These are phyloP conservation scores for Pseudotriccus pelzelni DNA, from an alignment of 2,797 vertebrate species.

Conservation along the genomic window DNA sequence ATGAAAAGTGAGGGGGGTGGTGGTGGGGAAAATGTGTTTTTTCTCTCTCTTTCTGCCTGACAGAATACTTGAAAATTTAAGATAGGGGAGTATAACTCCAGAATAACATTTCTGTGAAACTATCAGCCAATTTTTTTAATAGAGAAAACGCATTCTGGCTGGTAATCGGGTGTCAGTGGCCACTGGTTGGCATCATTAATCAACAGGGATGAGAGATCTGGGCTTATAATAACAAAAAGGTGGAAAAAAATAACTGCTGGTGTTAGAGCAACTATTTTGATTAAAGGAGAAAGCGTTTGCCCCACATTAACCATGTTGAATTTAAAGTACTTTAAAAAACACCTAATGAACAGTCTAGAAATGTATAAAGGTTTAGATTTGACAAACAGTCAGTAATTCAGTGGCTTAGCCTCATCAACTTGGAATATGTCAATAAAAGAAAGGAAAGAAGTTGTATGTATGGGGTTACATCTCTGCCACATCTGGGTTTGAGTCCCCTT, in stretches of 20 bases:
- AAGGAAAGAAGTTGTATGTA: background rate
- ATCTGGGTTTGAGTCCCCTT: background rate
- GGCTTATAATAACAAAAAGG: background rate
- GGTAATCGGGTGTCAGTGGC: background rate
- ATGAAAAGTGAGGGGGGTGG: background rate
- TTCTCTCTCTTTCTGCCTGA: constrained; percentile 11
- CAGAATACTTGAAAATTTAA: background rate
- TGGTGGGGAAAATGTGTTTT: background rate
- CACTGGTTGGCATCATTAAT: background rate
- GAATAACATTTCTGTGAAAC: constrained; percentile 2
- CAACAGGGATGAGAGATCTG: background rate
- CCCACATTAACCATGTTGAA: background rate
- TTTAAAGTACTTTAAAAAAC: background rate
- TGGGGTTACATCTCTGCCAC: background rate
- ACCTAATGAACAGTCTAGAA: background rate
- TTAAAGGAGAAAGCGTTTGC: background rate
- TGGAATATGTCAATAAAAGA: background rate
- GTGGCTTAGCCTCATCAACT: background rate
- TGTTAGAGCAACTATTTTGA: background rate
- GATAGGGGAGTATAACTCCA: background rate
- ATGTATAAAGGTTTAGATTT: background rate
- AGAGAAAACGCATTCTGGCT: background rate
- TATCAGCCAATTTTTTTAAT: background rate
- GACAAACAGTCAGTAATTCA: background rate
- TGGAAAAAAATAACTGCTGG: background rate